phyloP scores from a whole-genome alignment of 2,888 invertebrate species.

The Napeogenes sylphis region DNA sequence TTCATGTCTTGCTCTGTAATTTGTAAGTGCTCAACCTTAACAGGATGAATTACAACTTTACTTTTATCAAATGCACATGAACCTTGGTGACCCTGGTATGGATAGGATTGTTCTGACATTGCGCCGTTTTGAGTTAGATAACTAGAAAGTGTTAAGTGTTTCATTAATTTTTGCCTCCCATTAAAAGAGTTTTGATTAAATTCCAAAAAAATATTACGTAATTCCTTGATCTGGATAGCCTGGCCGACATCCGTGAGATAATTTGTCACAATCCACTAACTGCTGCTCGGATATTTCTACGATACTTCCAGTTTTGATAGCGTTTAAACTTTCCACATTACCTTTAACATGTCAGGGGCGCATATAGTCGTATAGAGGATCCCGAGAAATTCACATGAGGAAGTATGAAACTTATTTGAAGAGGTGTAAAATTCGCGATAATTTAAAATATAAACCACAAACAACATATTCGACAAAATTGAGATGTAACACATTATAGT shows the following conservation, averaged over 20 bases:
- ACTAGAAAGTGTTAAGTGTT: background rate
- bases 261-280: conserved; percentile 35
- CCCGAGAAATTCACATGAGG: too few relatives aligned
- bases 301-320: conserved; percentile 32
- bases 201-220: background rate
- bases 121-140: background rate
- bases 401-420: too few relatives aligned
- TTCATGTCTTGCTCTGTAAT: background rate
- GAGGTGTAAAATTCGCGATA: too few relatives aligned
- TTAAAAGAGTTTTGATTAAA: too few relatives aligned
- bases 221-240: background rate
- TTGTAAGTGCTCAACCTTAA: background rate
- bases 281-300: conserved; percentile 36
- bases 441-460: background rate
- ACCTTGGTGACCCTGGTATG: background rate
- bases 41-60: background rate
- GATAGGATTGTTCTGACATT: background rate
- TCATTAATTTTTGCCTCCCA: too few relatives aligned
- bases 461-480: background rate
- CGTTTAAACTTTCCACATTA: conserved; percentile 32
- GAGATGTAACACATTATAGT: background rate
- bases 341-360: conserved; percentile 28
- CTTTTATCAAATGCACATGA: background rate
- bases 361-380: too few relatives aligned
- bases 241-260: conserved; percentile 23